Base-by-base conservation (phyloP, 2,888 invertebrate genomes). In the Gisinianus flammeolus region DNA sequence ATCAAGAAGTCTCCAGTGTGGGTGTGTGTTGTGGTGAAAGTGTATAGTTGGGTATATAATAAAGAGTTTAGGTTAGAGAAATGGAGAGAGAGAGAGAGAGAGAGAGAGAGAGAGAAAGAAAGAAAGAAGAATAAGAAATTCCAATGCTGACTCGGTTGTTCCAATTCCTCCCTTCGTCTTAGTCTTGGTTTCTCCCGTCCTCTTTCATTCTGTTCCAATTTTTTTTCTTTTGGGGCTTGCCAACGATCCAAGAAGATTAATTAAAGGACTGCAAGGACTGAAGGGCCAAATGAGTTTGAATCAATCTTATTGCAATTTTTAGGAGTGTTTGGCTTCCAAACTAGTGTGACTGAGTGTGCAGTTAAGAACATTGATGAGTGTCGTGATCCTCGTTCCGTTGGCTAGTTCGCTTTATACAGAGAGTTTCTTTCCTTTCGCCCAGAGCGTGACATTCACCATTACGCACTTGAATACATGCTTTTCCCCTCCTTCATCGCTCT, bases 271-370 rank as follows among this genome's bases (percentile, higher is more conserved):
- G 77, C 78, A 76, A 80, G 70, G 70, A 75, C 71, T 77, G 79
- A 77, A 78, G 80, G 75, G 52, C 35, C 78, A 81, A 82, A 82
- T 82, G 82, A 82, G 81, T 78, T 74, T 77, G 80, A 82, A 82
- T 82, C 82, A 82, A 82, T 82, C 82, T 82, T 81, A 79, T 79
- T 79, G 79, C 79, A 81, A 81, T 80, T 81, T 81, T 81, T 81
- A 70, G 24, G 77, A 79, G 81, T 81, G 78, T 77, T 79, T 71
- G 71, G 35, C 54, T 35, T 56, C 71, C 44, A n/a, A 74, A 72
- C 68, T 72, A 75, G 76, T 76, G 79, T 75, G 79, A 76, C 79
- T 76, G 76, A 76, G 79, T 71, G 71, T 76, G 75, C 75, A 71
- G 75, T 71, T 58, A 58, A 33, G 66, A 64, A 72, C 75, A 79